Conservation (phyloP, 2,113 vertebrate species). For the Eulacestoma nigropectus region DNA sequence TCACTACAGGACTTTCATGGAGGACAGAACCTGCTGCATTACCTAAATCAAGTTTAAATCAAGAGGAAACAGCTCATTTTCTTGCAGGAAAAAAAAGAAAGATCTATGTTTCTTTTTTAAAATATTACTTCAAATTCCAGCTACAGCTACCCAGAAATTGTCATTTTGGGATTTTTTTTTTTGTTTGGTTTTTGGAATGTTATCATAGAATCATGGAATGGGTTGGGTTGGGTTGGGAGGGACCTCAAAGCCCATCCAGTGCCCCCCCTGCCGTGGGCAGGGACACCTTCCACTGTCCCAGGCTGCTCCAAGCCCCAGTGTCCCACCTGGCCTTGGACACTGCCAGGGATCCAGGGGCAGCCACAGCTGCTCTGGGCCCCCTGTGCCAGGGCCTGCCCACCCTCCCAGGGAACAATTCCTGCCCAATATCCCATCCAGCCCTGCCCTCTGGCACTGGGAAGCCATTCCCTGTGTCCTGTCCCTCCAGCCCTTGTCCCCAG, state of each 20-base stretch:
- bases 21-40: not conserved
- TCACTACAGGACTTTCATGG: not conserved
- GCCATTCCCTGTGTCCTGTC: not conserved
- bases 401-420: not conserved
- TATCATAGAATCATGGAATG: not conserved
- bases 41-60: not conserved
- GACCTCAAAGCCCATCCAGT: accelerated
- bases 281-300: not conserved
- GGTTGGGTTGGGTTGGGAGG: not conserved
- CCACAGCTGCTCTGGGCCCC: not conserved
- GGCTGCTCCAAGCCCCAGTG: not conserved
- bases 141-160: not conserved
- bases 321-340: not conserved
- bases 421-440: not conserved
- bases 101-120: not conserved
- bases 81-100: not conserved
- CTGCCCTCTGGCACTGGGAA: not conserved
- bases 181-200: not conserved
- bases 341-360: not conserved
- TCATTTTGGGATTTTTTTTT: not conserved
- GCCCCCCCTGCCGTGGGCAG: not conserved
- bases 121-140: not conserved
- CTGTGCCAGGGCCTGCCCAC: not conserved
- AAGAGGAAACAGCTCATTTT: not conserved
- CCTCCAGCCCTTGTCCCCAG: accelerated